Conservation (phyloP, 2,113 vertebrate species). For the Elaphurus davidianus region DNA sequence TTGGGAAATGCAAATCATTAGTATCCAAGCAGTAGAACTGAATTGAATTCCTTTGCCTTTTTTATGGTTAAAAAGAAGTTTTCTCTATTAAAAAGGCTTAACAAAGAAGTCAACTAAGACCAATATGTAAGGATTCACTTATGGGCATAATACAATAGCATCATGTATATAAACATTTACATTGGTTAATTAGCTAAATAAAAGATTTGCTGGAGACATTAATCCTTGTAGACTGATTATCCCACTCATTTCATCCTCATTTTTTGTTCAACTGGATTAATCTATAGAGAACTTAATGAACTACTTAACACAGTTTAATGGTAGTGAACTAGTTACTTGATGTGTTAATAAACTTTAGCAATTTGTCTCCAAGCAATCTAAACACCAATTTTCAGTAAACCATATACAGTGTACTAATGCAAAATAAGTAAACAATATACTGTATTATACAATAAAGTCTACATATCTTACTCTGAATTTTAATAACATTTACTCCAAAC, state of each 20-base stretch:
- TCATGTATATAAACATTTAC: neutral
- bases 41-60: conserved; percentile 49
- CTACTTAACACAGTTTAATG: conserved; percentile 10
- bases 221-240: neutral
- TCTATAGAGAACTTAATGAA: neutral
- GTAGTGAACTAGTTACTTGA: conserved; percentile 25
- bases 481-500: neutral
- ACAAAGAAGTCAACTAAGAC: conserved; percentile 20
- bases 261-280: conserved; percentile 31
- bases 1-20: conserved; percentile 82
- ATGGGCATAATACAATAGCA: neutral
- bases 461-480: neutral
- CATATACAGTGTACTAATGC: neutral
- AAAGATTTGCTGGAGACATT: neutral
- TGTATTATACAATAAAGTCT: neutral
- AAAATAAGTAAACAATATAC: conserved; percentile 3
- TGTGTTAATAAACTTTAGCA: conserved; percentile 8
- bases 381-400: neutral
- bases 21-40: conserved; percentile 64
- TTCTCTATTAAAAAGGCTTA: conserved; percentile 28
- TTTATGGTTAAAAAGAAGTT: conserved; percentile 11
- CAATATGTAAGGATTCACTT: neutral
- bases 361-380: conserved; percentile 36
- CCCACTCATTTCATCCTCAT: neutral
- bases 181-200: neutral